Conservation (phyloP, 2,888 invertebrate genomes). For the Ellobium chinense region DNA sequence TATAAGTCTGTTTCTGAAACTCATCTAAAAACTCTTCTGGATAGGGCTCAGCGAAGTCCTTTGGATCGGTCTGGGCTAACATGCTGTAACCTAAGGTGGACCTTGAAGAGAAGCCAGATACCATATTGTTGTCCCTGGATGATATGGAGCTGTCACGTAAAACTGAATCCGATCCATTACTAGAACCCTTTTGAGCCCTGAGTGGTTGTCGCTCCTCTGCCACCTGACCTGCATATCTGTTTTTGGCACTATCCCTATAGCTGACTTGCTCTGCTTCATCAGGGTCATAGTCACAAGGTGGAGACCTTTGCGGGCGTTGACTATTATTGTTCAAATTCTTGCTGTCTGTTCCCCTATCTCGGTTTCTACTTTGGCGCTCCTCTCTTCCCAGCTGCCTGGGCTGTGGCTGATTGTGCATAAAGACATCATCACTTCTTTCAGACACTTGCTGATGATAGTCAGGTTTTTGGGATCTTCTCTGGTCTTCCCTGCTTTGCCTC, state of each 20-base stretch:
- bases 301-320: neutral
- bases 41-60: constrained; percentile 28
- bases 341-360: neutral
- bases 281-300: neutral
- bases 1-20: constrained; percentile 17
- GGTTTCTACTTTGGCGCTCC: neutral
- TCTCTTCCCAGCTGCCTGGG: neutral
- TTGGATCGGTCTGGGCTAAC: constrained; percentile 24
- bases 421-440: constrained; percentile 28
- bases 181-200: constrained; percentile 8
- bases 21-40: constrained; percentile 27
- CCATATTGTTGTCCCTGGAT: neutral
- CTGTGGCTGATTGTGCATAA: neutral
- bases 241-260: neutral
- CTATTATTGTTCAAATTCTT: neutral
- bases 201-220: neutral
- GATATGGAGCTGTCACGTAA: neutral
- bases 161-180: constrained; percentile 26
- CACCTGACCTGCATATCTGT: neutral
- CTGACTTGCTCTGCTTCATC: neutral
- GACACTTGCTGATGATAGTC: neutral
- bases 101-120: neutral
- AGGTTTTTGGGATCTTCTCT: constrained; percentile 8
- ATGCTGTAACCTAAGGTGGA: constrained; percentile 11
- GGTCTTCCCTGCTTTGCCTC: neutral